Evolutionary conservation across 1,140 invertebrate species (phyloP).

Genomic region (Panagrolaimus sp.): DNA sequence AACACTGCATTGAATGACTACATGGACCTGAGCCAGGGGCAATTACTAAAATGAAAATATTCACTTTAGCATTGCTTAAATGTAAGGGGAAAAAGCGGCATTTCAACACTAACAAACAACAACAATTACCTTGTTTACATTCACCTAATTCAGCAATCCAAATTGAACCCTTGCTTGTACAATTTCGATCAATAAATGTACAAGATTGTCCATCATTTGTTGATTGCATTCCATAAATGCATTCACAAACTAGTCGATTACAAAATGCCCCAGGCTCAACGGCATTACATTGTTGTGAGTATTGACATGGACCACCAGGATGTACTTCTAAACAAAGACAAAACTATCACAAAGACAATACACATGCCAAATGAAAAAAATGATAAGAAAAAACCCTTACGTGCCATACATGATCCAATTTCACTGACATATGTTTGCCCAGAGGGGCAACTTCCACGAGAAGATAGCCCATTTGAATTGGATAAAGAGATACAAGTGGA

Average conservation of each 20-base stretch:
- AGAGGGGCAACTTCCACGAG: constrained; percentile 42
- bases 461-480: constrained; percentile 21
- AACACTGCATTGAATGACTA: constrained; percentile 54
- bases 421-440: constrained; percentile 55
- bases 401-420: constrained; percentile 52
- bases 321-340: constrained; percentile 33
- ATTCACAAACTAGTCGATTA: constrained; percentile 41
- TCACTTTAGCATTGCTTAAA: neutral
- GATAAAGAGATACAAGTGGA: constrained; percentile 50
- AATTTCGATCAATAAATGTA: constrained; percentile 51
- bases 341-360: constrained; percentile 12
- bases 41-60: constrained; percentile 43
- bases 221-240: constrained; percentile 54
- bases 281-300: constrained; percentile 56
- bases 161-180: constrained; percentile 48
- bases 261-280: constrained; percentile 55
- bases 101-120: neutral
- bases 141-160: constrained; percentile 57
- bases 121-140: constrained; percentile 50
- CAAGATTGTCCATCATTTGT: constrained; percentile 40
- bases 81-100: neutral
- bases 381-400: constrained; percentile 34
- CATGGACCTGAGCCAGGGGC: constrained; percentile 50
- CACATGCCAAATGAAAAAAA: neutral
- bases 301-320: constrained; percentile 57